phyloP scores from a whole-genome alignment of 2,888 invertebrate genomes.

The Eubasilissa splendida region DNA sequence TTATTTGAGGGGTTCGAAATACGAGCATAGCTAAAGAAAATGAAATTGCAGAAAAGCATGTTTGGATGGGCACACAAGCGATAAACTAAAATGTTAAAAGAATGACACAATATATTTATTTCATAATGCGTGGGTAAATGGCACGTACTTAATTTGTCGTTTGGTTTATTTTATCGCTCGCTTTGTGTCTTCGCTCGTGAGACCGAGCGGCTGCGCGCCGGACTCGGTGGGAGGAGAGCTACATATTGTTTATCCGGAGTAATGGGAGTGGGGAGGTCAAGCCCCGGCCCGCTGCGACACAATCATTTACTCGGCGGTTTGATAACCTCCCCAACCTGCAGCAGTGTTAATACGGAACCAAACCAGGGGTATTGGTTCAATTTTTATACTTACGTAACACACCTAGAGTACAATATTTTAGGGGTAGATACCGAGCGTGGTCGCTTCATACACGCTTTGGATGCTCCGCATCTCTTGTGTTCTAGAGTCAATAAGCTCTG shows the following conservation, averaged over 20 bases:
- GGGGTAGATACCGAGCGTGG: too few relatives aligned
- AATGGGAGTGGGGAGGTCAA: background rate
- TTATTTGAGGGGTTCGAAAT: background rate
- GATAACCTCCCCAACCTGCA: too few relatives aligned
- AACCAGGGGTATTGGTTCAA: too few relatives aligned
- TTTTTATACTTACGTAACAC: too few relatives aligned
- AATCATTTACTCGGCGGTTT: background rate
- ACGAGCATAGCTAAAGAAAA: background rate
- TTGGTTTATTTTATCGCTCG: constrained; percentile 41
- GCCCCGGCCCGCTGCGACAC: background rate
- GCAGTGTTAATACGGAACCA: too few relatives aligned
- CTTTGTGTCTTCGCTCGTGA: constrained; percentile 29
- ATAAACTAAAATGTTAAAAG: background rate
- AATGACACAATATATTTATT: background rate
- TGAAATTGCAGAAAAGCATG: background rate
- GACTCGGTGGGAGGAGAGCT: background rate
- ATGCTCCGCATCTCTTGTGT: too few relatives aligned
- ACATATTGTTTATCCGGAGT: constrained; percentile 38
- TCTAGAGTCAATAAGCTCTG: too few relatives aligned
- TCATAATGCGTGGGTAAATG: constrained; percentile 35
- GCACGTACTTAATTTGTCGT: constrained; percentile 44
- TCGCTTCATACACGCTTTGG: too few relatives aligned
- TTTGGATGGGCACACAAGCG: background rate
- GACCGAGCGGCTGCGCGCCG: background rate
- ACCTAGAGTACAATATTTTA: too few relatives aligned